A percentile compares a stretch with the other conserved stretches of the same genome.
Evolutionary conservation across 2,888 invertebrate genomes (phyloP).

Genomic region (Cephus nigrinus): DNA sequence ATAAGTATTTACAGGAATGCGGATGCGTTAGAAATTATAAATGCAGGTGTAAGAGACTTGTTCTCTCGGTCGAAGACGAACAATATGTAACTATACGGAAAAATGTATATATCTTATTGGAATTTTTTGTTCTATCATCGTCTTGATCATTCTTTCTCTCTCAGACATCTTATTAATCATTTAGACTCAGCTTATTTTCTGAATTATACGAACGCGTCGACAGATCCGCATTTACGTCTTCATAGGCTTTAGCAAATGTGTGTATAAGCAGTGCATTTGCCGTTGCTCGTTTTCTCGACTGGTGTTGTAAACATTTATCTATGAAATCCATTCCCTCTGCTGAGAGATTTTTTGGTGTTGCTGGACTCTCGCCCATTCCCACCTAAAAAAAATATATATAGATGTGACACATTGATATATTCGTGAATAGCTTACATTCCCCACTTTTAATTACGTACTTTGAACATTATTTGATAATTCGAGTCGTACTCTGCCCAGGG

Average conservation of each 20-base stretch:
- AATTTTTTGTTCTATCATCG: background rate
- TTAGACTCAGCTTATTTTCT: background rate
- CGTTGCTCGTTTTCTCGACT: constrained; percentile 78
- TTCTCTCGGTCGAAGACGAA: background rate
- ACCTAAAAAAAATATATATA: constrained; percentile 73
- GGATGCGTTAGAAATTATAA: background rate
- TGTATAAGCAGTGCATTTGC: constrained; percentile 80
- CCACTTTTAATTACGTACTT: constrained; percentile 35
- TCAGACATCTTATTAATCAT: background rate
- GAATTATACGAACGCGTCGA: constrained; percentile 14
- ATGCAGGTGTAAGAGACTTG: background rate
- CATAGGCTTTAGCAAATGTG: constrained; percentile 73
- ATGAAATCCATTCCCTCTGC: constrained; percentile 88
- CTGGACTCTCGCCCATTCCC: constrained; percentile 89
- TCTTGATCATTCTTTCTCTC: background rate
- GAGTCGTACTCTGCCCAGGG: constrained; percentile 95
- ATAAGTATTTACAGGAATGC: background rate
- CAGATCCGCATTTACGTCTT: constrained; percentile 55
- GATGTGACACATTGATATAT: background rate
- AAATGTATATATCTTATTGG: background rate
- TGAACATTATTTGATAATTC: constrained; percentile 94
- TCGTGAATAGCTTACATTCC: background rate
- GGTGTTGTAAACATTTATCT: constrained; percentile 82
- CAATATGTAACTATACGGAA: background rate
- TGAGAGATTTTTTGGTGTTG: constrained; percentile 79